phyloP scores from a whole-genome alignment of 2,797 vertebrate genomes.

The Mus caroli region DNA sequence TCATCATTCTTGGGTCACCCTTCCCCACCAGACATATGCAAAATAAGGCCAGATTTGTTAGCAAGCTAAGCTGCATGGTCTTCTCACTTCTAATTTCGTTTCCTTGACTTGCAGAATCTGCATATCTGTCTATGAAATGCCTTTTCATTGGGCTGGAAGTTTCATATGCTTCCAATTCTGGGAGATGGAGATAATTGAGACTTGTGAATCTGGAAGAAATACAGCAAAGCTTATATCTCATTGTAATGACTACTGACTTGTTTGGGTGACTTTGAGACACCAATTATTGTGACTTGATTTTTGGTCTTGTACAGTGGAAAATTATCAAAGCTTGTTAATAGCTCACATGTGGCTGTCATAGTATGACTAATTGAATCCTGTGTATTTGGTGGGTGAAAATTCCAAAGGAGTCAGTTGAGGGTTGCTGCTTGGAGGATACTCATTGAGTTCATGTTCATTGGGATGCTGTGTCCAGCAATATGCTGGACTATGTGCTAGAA shows the following conservation, averaged over 20 bases:
- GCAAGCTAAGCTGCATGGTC: neutral
- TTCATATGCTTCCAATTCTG: neutral
- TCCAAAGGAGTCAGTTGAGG: neutral
- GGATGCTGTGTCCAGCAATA: neutral
- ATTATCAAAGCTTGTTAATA: neutral
- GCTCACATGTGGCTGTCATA: neutral
- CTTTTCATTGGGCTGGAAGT: conserved; percentile 17
- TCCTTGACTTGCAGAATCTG: neutral
- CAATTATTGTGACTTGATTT: conserved; percentile 15
- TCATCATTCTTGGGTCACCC: neutral
- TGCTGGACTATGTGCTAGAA: neutral
- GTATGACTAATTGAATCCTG: neutral
- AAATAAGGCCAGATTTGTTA: neutral
- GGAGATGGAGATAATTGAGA: conserved; percentile 44
- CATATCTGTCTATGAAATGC: neutral
- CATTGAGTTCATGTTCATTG: neutral
- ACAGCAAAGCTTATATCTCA: neutral
- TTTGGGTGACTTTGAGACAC: conserved; percentile 20
- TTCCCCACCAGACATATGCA: neutral
- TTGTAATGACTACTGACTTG: neutral
- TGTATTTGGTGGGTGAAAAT: neutral
- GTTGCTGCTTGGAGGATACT: conserved; percentile 29
- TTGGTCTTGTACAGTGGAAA: neutral
- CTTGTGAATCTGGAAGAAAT: conserved; percentile 15
- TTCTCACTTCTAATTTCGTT: conserved; percentile 36